Percentiles rank a stretch among this genome's conserved stretches.
These are phyloP conservation scores for Rhaphigaster nebulosa DNA, from an alignment of 2,888 invertebrate species.

Conservation along the genomic window DNA sequence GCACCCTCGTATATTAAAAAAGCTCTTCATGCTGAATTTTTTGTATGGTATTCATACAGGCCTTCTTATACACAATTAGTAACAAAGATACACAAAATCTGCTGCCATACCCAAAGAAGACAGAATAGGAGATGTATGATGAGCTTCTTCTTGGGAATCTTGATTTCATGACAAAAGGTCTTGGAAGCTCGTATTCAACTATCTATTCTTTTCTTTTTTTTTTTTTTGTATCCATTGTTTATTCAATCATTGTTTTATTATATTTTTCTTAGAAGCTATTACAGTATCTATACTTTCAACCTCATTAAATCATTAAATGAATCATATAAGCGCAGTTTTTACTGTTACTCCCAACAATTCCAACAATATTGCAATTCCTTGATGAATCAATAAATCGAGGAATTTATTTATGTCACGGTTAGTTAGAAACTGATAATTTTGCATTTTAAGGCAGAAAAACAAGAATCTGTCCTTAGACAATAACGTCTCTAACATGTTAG, in stretches of 20 bases:
- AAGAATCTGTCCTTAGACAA: background rate
- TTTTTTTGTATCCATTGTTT: background rate
- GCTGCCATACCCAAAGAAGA: no score
- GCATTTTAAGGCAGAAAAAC: slow-evolving; percentile 19
- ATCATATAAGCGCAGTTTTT: background rate
- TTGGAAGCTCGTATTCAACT: background rate
- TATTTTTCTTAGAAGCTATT: background rate
- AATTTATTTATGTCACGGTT: background rate
- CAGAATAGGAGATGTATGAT: no score
- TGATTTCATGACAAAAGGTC: background rate
- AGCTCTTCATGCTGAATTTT: no score
- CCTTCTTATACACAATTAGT: no score
- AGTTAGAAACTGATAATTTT: background rate
- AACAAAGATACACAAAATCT: no score
- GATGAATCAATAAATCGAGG: background rate
- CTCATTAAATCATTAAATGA: background rate
- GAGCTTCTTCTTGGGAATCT: background rate
- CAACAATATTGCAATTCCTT: background rate
- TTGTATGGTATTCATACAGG: no score
- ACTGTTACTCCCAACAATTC: background rate
- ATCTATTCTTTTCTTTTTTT: background rate
- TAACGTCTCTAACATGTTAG: background rate
- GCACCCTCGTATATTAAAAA: no score
- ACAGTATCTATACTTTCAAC: background rate
- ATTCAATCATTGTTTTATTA: background rate